Conservation (phyloP, 2,113 vertebrate genomes). For the Hassar affinis region DNA sequence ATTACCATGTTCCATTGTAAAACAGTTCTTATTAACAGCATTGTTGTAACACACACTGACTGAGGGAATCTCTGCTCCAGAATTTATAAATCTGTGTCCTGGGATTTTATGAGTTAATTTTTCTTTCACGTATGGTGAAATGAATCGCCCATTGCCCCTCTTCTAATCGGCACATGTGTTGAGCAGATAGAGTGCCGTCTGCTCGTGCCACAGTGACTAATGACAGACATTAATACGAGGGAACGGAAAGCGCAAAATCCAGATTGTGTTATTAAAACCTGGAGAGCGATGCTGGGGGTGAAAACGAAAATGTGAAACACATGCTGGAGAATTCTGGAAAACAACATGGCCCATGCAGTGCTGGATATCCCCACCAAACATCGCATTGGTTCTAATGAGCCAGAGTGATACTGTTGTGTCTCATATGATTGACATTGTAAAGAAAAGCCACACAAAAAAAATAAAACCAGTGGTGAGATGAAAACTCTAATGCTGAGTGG, state of each 20-base stretch:
- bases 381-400: not conserved
- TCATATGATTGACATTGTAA: slow-evolving; percentile 9
- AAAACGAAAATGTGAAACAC: slow-evolving; percentile 30
- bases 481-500: not conserved
- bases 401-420: not conserved
- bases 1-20: not conserved
- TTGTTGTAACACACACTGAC: not conserved
- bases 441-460: not conserved
- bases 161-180: slow-evolving; percentile 49
- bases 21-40: not conserved
- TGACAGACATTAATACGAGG: slow-evolving; percentile 51
- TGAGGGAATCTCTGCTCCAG: not conserved
- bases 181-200: slow-evolving; percentile 50
- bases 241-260: slow-evolving; percentile 40
- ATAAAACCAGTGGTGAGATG: not conserved
- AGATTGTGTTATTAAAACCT: slow-evolving; percentile 59
- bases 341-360: slow-evolving; percentile 5
- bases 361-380: slow-evolving; percentile 14
- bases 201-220: slow-evolving; percentile 53
- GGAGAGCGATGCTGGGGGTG: slow-evolving; percentile 46
- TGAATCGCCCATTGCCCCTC: slow-evolving; percentile 38
- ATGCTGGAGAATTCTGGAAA: not conserved
- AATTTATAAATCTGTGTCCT: not conserved
- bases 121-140: slow-evolving; percentile 36
- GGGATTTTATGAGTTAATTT: not conserved